Evolutionary conservation across 35 echinoderm and acorn worm genomes (phyloP).

Genomic region (Strongylocentrotus purpuratus): DNA sequence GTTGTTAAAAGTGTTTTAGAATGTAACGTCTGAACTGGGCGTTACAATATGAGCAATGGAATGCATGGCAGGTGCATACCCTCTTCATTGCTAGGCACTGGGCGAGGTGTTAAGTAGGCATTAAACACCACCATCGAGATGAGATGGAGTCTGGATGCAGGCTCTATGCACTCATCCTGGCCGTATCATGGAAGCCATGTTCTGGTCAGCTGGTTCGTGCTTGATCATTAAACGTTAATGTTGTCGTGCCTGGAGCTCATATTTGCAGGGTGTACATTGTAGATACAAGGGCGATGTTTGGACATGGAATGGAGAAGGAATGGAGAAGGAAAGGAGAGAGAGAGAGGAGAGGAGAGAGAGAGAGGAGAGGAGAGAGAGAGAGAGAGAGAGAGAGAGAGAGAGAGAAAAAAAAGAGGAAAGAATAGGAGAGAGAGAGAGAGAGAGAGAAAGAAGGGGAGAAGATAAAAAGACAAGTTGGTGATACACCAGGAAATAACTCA

Average conservation of each 20-base stretch:
- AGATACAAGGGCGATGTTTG: neutral
- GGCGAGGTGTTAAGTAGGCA: conserved; percentile 7
- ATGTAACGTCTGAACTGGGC: neutral
- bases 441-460: neutral
- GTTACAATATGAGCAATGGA: neutral
- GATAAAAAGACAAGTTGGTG: neutral
- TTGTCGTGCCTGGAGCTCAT: neutral
- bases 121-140: neutral
- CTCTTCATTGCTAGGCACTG: neutral
- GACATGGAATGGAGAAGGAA: neutral
- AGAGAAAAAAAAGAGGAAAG: neutral
- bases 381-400: neutral
- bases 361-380: neutral
- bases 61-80: conserved; percentile 14
- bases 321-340: neutral
- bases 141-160: neutral
- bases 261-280: neutral
- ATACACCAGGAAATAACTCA: too few species aligned
- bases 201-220: neutral
- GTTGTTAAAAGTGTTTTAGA: neutral
- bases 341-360: neutral
- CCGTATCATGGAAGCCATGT: neutral
- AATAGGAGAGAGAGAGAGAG: neutral
- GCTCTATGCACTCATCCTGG: neutral
- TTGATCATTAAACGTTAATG: neutral